Conservation (phyloP, 2,113 vertebrate genomes). For the Channa argus region DNA sequence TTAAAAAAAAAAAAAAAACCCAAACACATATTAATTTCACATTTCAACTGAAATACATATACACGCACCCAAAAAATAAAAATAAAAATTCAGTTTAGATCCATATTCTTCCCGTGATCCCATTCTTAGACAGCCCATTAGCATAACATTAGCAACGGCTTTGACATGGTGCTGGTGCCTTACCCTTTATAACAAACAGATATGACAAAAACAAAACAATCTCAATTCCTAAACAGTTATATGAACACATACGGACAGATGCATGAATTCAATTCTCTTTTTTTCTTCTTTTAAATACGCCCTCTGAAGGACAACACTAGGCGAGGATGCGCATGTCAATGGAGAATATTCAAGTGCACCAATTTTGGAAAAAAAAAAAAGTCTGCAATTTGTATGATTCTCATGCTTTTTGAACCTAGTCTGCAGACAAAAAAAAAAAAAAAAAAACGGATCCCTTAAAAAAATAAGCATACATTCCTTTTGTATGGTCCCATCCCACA, state of each 20-base stretch:
- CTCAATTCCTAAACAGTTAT: conserved; percentile 50
- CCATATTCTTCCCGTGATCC: conserved; percentile 73
- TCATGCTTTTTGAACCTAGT: conserved; percentile 65
- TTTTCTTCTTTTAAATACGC: conserved; percentile 8
- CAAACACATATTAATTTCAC: conserved; percentile 74
- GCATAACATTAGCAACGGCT: conserved; percentile 63
- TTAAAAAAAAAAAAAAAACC: conserved; percentile 57
- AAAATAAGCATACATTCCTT: conserved; percentile 69
- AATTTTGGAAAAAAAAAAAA: conserved; percentile 49
- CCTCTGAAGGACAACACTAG: conserved; percentile 59
- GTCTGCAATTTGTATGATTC: conserved; percentile 56
- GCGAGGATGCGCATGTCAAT: conserved; percentile 61
- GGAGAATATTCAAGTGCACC: conserved; percentile 72
- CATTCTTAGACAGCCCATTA: conserved; percentile 53
- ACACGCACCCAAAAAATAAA: conserved; percentile 37
- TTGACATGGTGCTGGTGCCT: conserved; percentile 72
- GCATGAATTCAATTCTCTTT: conserved; percentile 28
- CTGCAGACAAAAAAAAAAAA: conserved; percentile 62
- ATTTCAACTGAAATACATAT: conserved; percentile 74
- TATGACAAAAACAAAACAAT: conserved; percentile 46
- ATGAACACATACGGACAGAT: conserved; percentile 59
- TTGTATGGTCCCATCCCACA: conserved; percentile 67
- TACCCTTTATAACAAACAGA: conserved; percentile 69
- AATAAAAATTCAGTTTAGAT: conserved; percentile 55
- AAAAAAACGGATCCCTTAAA: conserved; percentile 67